phyloP scores from a whole-genome alignment of 2,797 vertebrate genomes.

The Neosalanx taihuensis region DNA sequence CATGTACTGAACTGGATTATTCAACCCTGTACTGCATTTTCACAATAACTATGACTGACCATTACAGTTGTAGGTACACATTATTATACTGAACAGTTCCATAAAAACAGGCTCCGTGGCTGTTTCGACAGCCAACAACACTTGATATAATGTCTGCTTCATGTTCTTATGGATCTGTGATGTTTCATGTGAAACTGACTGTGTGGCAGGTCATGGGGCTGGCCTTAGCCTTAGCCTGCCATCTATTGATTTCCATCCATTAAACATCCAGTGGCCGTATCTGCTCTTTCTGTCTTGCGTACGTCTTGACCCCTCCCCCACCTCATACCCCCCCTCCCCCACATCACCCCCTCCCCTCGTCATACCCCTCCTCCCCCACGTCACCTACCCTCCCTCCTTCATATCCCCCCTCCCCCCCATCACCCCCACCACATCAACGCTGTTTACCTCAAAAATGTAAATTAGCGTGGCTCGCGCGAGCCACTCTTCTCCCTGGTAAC shows the following conservation, averaged over 20 bases:
- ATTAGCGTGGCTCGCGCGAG: neutral
- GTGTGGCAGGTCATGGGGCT: too few species aligned
- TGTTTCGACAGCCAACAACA: too few species aligned
- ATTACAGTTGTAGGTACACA: too few species aligned
- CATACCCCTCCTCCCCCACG: neutral
- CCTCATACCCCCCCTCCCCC: neutral
- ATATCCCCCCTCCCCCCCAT: neutral
- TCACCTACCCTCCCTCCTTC: neutral
- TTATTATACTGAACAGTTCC: too few species aligned
- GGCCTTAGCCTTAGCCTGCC: too few species aligned
- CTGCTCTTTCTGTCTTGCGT: too few species aligned
- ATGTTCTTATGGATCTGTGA: neutral
- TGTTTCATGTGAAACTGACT: neutral
- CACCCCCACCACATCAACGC: neutral
- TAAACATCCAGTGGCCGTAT: too few species aligned
- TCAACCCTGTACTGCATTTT: too few species aligned
- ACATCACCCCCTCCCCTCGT: neutral
- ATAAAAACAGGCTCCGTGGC: too few species aligned
- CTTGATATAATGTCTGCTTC: neutral
- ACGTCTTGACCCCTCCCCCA: neutral
- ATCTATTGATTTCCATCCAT: too few species aligned
- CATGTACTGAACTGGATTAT: too few species aligned
- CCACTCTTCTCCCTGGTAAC: conserved; percentile 13
- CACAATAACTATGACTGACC: too few species aligned
- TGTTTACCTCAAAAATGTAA: conserved; percentile 5